Percentiles rank a stretch among this genome's conserved stretches.
Evolutionary conservation across 2,113 vertebrate genomes (phyloP).

Genomic region (Gorilla gorilla): DNA sequence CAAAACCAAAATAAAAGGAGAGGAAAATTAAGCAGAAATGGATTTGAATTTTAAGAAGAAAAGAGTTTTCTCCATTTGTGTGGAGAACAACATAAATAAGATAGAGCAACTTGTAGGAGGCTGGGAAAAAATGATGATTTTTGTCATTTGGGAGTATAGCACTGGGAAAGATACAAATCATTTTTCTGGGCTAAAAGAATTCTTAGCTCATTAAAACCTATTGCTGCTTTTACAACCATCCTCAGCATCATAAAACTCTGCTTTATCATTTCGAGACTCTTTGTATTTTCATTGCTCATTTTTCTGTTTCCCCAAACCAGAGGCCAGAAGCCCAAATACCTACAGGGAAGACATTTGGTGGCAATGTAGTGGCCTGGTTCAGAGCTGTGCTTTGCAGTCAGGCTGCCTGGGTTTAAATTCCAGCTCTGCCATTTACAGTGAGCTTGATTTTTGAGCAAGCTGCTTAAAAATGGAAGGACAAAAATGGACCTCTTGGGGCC

Average conservation of each 20-base stretch:
- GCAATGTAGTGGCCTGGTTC: not conserved
- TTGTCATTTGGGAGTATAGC: not conserved
- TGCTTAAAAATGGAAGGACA: not conserved
- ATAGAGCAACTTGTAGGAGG: not conserved
- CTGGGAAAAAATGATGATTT: not conserved
- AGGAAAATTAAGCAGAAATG: not conserved
- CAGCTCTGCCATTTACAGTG: not conserved
- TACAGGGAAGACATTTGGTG: not conserved
- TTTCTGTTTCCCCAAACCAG: not conserved
- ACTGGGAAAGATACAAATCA: not conserved
- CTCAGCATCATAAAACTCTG: not conserved
- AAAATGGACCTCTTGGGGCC: not conserved
- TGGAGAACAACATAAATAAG: not conserved
- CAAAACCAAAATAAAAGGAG: not conserved
- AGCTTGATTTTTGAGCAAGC: not conserved
- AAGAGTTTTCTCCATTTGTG: not conserved
- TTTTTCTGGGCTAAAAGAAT: slow-evolving; percentile 11
- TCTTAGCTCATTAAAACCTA: slow-evolving; percentile 44
- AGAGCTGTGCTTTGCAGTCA: not conserved
- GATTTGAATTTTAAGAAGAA: not conserved
- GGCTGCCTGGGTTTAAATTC: not conserved
- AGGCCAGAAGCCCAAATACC: not conserved
- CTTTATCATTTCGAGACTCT: slow-evolving; percentile 12
- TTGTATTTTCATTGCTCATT: not conserved
- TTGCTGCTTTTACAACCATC: not conserved